Evolutionary conservation across 2,113 vertebrate species (phyloP), one percentile per base, ranked within the genome.

Genomic region (Centrocercus urophasianus): DNA sequence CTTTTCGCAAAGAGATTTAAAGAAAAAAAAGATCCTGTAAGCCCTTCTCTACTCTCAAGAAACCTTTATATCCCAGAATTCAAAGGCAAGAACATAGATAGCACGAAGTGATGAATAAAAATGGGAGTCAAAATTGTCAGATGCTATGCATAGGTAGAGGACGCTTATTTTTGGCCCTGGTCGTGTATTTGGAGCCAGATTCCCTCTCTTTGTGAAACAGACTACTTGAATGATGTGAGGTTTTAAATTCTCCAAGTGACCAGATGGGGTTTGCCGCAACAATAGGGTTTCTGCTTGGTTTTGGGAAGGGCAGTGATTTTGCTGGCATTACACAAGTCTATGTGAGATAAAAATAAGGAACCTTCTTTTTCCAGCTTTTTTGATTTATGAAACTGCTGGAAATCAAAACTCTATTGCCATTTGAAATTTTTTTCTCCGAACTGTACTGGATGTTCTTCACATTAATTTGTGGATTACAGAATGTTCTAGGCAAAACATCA

Each of bases 401-500:
- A 96, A 91, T 96, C 83, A 93, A 93, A 90, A 79, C 80, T 93
- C 54, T 45, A 47, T 93, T 95, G 94, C 94, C 88, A 77, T 94
- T 95, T 91, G 59, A 73, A 76, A 83, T 93, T 48, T 57, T 83
- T 90, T 93, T 94, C 38, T 93, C 81, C 77, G 94, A 93, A 95
- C 59, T 61, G 93, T 86, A 90, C 96, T 96, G 94, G 80, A 96
- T 96, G 96, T 97, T 96, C 95, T 88, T 96, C 93, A 95, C 92
- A 47, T 95, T 97, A 96, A 96, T 97, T 96, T 97, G 96, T 91
- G 96, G 96, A 95, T 97, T 97, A 97, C 96, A 97, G 89, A 96
- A 95, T 97, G 96, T 97, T 96, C 96, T 97, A 97, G 92, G 95
- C 94, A 95, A 96, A 96, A 95, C 93, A 97, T 96, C 93, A 96